A percentile compares a stretch with the other conserved stretches of the same genome.
Conservation (phyloP, 2,797 vertebrate genomes). For the Coccyzus lansbergi region DNA sequence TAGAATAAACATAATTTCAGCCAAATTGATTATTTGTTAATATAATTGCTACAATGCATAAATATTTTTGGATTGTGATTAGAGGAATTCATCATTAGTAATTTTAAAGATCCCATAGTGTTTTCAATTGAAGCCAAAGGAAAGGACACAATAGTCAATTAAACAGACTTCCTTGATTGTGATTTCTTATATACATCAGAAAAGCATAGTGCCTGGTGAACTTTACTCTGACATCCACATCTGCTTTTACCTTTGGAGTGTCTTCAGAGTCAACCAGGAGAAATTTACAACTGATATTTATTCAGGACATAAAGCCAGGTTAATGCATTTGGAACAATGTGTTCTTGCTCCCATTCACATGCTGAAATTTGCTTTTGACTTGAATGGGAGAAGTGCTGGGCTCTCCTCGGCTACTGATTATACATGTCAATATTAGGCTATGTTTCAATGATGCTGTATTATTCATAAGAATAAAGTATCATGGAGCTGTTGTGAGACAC, state of each 20-base stretch:
- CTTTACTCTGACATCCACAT: neutral
- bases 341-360: slow-evolving; percentile 16
- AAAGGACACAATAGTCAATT: neutral
- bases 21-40: neutral
- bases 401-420: slow-evolving; percentile 21
- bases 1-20: neutral
- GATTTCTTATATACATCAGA: neutral
- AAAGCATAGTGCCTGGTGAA: neutral
- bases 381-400: slow-evolving; percentile 22
- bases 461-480: slow-evolving; percentile 36
- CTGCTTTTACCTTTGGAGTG: slow-evolving; percentile 16
- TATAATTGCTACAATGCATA: neutral
- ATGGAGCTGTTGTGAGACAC: slow-evolving; percentile 27
- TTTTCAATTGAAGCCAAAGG: neutral
- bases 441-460: slow-evolving; percentile 30
- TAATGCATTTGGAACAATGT: slow-evolving; percentile 31
- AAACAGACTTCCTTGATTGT: neutral
- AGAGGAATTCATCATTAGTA: neutral
- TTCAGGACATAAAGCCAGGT: slow-evolving; percentile 27
- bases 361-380: slow-evolving; percentile 58
- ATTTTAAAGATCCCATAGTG: neutral
- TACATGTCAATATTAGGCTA: slow-evolving; percentile 35
- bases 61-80: neutral
- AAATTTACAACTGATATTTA: slow-evolving; percentile 32
- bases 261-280: neutral